Base-by-base conservation (phyloP, 2,797 vertebrate species). In the Typhlichthys eigenmanni region DNA sequence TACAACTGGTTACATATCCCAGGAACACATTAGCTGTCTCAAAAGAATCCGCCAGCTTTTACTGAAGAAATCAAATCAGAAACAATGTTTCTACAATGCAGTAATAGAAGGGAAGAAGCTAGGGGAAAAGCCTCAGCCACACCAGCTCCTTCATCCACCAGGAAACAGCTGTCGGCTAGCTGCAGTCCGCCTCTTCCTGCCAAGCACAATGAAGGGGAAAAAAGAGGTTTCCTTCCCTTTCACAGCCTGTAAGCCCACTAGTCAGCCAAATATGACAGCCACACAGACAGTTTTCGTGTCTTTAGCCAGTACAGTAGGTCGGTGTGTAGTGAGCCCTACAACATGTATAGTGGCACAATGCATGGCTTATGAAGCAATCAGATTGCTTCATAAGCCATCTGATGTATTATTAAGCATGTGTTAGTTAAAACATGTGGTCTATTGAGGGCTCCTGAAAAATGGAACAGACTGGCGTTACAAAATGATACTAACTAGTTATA, bases 131-230 rank as follows among this genome's bases (percentile, higher is more conserved):
- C 49, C 55, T 49, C 58, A 65, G 61, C 72, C 66, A 69, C 65
- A 67, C 48, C 62, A 68, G 78, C 84, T 84, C 79, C 82, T 74
- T 66, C 83, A 85, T 81, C 74, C 80, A 82, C 74, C 80, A 94
- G 94, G 94, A 96, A 96, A 92, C 66, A 7, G 88, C 84, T 90
- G 92, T 90, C 81, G n/a, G 91, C 88, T 93, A 92, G 92, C 89
- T 83, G 66, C 80, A 85, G 85, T 86, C 93, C 91, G 90, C 93
- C 93, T 91, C 92, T 94, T 95, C 94, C 94, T 92, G 89, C 69
- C 85, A 82, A 52, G 13, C 86, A 97, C 95, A 97, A 97, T 96
- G 89, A 88, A 92, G 91, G 91, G 96, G 95, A 96, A 97, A 94
- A 81, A 92, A 92, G 90, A 93, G 81, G 89, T 83, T 94, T 95